phyloP scores from a whole-genome alignment of 1,140 invertebrate species.

The Latrodectus geometricus region DNA sequence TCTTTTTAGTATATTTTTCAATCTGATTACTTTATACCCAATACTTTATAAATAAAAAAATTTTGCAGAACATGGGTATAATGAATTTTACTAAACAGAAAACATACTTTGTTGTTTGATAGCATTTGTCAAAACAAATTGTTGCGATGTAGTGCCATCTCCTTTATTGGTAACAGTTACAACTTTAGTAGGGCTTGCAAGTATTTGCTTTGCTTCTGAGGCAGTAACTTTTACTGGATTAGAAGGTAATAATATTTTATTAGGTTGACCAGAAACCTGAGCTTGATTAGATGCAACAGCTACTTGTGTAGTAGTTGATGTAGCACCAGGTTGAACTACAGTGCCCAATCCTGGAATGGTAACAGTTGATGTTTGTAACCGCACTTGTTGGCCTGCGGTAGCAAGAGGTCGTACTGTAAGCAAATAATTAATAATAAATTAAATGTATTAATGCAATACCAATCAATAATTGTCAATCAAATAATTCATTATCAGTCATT shows the following conservation, averaged over 20 bases:
- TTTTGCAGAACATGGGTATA: not conserved
- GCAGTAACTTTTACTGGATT: slow-evolving; percentile 28
- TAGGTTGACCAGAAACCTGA: not conserved
- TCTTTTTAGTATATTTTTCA: too few species aligned
- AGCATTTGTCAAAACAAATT: slow-evolving; percentile 53
- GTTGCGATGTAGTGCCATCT: slow-evolving; percentile 24
- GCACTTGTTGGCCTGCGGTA: slow-evolving; percentile 38
- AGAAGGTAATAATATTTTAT: slow-evolving; percentile 30
- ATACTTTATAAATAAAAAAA: not conserved
- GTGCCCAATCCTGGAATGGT: slow-evolving; percentile 56
- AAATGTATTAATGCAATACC: not conserved
- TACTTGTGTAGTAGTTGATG: slow-evolving; percentile 13
- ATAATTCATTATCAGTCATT: too few species aligned
- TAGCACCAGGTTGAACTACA: slow-evolving; percentile 28
- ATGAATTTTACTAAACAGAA: not conserved
- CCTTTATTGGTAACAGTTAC: slow-evolving; percentile 34
- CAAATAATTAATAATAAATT: slow-evolving; percentile 5
- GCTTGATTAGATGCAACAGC: slow-evolving; percentile 32
- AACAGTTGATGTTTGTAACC: slow-evolving; percentile 42
- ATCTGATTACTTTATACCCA: too few species aligned
- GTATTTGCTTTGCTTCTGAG: slow-evolving; percentile 37
- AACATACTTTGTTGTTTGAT: slow-evolving; percentile 56
- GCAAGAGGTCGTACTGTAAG: slow-evolving; percentile 50
- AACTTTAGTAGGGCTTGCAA: slow-evolving; percentile 46
- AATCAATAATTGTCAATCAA: too few species aligned